phyloP scores from a whole-genome alignment of 1,140 invertebrate genomes.

The Drosophila aff. region DNA sequence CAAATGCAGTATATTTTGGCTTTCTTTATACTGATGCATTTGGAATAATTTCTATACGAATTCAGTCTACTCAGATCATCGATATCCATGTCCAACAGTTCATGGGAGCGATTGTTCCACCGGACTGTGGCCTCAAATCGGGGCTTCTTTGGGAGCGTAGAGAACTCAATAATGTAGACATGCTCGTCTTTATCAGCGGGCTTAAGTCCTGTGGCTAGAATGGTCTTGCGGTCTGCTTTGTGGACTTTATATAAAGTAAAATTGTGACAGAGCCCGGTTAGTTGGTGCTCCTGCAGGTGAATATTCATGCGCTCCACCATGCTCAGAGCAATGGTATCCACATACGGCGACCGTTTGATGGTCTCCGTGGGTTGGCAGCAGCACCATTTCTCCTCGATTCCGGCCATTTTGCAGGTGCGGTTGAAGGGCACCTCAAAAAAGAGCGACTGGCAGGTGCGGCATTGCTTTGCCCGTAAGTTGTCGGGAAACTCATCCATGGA shows the following conservation, averaged over 20 bases:
- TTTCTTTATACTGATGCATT: slow-evolving; percentile 85
- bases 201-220: neutral
- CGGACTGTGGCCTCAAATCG: slow-evolving; percentile 87
- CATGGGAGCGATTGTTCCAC: slow-evolving; percentile 61
- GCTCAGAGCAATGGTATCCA: neutral
- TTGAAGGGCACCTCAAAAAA: slow-evolving; percentile 88
- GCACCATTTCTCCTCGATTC: slow-evolving; percentile 91
- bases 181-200: slow-evolving; percentile 11
- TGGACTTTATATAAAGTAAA: neutral
- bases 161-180: slow-evolving; percentile 26
- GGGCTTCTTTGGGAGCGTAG: slow-evolving; percentile 69
- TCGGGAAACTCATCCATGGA: slow-evolving; percentile 24
- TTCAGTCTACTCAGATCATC: slow-evolving; percentile 87
- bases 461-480: slow-evolving; percentile 55
- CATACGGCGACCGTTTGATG: slow-evolving; percentile 11
- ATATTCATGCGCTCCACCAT: slow-evolving; percentile 84
- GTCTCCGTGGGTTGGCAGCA: slow-evolving; percentile 87
- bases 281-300: slow-evolving; percentile 14
- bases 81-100: slow-evolving; percentile 35
- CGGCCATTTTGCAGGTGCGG: slow-evolving; percentile 89
- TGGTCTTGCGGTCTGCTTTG: slow-evolving; percentile 10
- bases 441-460: slow-evolving; percentile 88
- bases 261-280: slow-evolving; percentile 13
- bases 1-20: slow-evolving; percentile 86
- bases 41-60: slow-evolving; percentile 86